These are phyloP conservation scores for Echeneis naucrates DNA, from an alignment of 2,797 vertebrate genomes.

Conservation along the genomic window DNA sequence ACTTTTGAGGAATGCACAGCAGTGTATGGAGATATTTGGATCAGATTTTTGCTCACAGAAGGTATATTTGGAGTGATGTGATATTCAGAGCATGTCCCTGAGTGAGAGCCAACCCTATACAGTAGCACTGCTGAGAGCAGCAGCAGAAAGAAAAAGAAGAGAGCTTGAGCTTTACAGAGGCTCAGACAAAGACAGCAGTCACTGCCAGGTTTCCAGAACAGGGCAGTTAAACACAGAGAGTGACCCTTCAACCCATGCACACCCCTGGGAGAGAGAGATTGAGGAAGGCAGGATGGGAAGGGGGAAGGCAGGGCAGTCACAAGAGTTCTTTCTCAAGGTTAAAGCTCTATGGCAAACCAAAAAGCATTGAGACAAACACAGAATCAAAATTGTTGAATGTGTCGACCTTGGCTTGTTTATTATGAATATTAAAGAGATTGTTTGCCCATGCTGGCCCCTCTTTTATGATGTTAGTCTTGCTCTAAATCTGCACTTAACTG, in stretches of 20 bases:
- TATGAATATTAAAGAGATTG: conserved; percentile 23
- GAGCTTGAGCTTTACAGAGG: conserved; percentile 51
- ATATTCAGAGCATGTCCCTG: conserved; percentile 68
- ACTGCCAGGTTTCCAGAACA: conserved; percentile 80
- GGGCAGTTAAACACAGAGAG: conserved; percentile 79
- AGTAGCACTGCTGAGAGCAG: conserved; percentile 65
- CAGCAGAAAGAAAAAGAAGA: conserved; percentile 43
- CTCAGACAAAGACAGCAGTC: conserved; percentile 81
- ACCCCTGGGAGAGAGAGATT: conserved; percentile 69
- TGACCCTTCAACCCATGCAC: conserved; percentile 78
- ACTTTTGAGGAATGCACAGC: conserved; percentile 13
- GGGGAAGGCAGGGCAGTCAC: conserved; percentile 46
- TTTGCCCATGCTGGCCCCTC: conserved; percentile 35
- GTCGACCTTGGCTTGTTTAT: conserved; percentile 49
- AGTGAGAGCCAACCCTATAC: conserved; percentile 62
- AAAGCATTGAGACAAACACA: conserved; percentile 43
- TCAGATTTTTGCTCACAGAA: conserved; percentile 34
- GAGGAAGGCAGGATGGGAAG: conserved; percentile 58
- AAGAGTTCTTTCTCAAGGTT: conserved; percentile 73
- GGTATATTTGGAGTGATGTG: conserved; percentile 55
- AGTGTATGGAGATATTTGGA: conserved; percentile 40
- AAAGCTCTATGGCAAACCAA: conserved; percentile 37
- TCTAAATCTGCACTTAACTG: conserved; percentile 38
- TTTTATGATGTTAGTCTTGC: conserved; percentile 39
- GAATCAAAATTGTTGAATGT: conserved; percentile 33